These are phyloP conservation scores for Calypte anna DNA, from an alignment of 2,113 vertebrate genomes.

Conservation along the genomic window DNA sequence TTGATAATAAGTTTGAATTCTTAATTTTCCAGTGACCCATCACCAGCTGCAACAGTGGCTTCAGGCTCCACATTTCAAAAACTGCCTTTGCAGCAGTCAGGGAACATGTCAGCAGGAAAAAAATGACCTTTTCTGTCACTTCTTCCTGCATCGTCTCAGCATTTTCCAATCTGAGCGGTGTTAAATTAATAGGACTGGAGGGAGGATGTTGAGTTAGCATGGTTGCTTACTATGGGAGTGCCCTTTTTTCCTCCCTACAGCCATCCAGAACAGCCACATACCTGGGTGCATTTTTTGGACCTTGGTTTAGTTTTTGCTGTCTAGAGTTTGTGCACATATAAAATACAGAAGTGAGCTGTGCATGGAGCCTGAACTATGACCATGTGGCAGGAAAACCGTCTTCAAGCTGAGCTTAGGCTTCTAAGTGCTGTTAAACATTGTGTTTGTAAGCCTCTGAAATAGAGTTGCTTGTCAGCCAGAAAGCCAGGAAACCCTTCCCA, in stretches of 20 bases:
- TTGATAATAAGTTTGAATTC: slow-evolving; percentile 36
- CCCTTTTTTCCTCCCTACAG: fast-evolving
- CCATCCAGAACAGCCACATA: neutral
- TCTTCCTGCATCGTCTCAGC: slow-evolving; percentile 14
- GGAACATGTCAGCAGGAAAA: slow-evolving; percentile 34
- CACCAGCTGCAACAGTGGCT: slow-evolving; percentile 37
- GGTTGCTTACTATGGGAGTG: neutral
- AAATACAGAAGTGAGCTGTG: neutral
- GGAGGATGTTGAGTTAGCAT: neutral
- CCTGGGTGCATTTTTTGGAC: neutral
- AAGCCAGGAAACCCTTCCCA: neutral
- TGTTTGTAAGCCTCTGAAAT: neutral
- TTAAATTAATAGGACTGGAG: slow-evolving; percentile 35
- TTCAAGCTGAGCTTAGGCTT: neutral
- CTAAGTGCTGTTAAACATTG: neutral
- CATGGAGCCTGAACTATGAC: neutral
- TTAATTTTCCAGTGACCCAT: slow-evolving; percentile 47
- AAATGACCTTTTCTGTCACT: slow-evolving; percentile 62
- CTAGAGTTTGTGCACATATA: neutral
- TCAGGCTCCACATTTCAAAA: slow-evolving; percentile 35
- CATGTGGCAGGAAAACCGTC: neutral
- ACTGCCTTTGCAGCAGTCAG: slow-evolving; percentile 41
- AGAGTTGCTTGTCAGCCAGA: neutral
- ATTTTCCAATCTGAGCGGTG: neutral
- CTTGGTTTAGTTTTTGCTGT: neutral